Base-by-base conservation (phyloP, 2,797 vertebrate species). In the Microchirus variegatus region DNA sequence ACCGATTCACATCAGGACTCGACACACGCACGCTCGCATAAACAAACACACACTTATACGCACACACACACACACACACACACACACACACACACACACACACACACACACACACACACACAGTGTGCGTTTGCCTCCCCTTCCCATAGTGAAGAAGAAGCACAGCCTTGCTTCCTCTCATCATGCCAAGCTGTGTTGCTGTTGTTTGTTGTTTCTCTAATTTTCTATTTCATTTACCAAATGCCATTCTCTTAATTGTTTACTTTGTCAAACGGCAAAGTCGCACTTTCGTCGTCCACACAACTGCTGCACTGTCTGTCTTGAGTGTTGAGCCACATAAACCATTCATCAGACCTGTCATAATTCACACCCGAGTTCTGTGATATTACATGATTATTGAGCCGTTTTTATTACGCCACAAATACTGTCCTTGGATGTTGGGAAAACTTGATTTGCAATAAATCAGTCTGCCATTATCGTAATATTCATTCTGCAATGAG, bases 1-100 rank as follows among this genome's bases (percentile, higher is more conserved):
- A 87, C 81, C 71, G 67, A 90, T 91, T 90, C 87, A 81, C 84
- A 85, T 80, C 83, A 80, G 80, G 73, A 46, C 69, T 70, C 61
- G 69, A 64, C 19, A 37, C 58, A 59, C 63, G 67, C 35, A 51
- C 63, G 61, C 17, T 63, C 63, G 38, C 42, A 43, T 42, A n/a
- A 26, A 67, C 58, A 44, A 62, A 43, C 59, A 67, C 15, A 10
- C 14, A 18, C 36, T n/a, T 52, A 42, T 14, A 18, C 42, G 42
- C 44, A 47, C 38, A 45, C 11, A 53, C 19, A 56, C 17, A 59
- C 35, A 37, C 18, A n/a, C n/a, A n/a, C n/a, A n/a, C n/a, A n/a
- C n/a, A n/a, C n/a, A n/a, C n/a, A n/a, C 42, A 54, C 19, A 10
- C 58, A 44, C 59, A 40, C 59, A 67, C 15, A 10, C 14, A 18